Base-by-base conservation (phyloP, 1,140 invertebrate species). In the Drosophila aff. region DNA sequence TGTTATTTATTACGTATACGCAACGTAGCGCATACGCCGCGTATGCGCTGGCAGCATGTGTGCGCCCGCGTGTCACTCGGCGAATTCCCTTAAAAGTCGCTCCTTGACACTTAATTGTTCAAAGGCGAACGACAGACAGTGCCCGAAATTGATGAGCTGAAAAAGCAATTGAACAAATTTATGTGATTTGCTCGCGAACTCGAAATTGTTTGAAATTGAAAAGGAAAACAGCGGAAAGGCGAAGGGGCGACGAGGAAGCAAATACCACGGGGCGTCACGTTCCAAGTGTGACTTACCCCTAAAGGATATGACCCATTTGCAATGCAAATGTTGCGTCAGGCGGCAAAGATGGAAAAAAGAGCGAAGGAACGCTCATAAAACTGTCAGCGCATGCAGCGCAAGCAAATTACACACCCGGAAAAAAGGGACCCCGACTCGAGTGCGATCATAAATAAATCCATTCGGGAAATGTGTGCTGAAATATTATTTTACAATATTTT, bases 261-360 rank as follows among this genome's bases (percentile, higher is more conserved):
- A 28, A 21, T 4, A 7, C 47, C 26, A n/a, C 16, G 15, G 31
- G 63, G 40, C 64, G 49, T 82, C 79, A 77, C 62, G 79, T 82
- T 55, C 52, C 78, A 58, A 72, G 82, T 80, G 82, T 83, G 82
- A 77, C 82, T 85, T 85, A 71, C 55, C 65, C 46, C 76, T 57
- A 80, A 82, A 87, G 83, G 79, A 82, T 82, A 80, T 78, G 77
- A 72, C 50, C 65, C 73, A 89, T 87, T 87, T 87, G 84, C 84
- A 87, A 75, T 87, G 84, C 84, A 87, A 87, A 87, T 87, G 72
- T 55, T 63, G 60, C 59, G 65, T 41, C 60, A 68, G 77, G 76
- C 65, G 55, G 77, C 60, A 52, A 63, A 28, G 28, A 43, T 43
- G 60, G 79, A 11, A 38, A 15, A 59, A 23, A 49, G 38, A 31